Percentiles rank a stretch among this genome's conserved stretches.
These are phyloP conservation scores for Drosophila rellima DNA, from an alignment of 2,888 invertebrate genomes.

Conservation along the genomic window DNA sequence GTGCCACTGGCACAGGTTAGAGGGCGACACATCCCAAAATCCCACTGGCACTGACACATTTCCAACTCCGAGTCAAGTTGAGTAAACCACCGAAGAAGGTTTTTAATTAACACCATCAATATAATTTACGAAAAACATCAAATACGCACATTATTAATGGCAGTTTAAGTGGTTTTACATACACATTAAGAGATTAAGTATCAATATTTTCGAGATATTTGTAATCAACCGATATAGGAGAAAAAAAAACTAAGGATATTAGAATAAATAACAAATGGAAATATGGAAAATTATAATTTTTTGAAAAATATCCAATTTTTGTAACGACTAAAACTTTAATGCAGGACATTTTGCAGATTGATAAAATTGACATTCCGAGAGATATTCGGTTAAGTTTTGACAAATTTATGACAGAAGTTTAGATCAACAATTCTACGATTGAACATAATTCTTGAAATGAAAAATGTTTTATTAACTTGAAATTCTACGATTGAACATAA, in stretches of 20 bases:
- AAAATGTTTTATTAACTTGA: no score
- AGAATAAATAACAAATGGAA: neutral
- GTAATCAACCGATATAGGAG: neutral
- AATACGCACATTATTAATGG: constrained; percentile 62
- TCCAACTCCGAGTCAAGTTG: constrained; percentile 25
- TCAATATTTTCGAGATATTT: no score
- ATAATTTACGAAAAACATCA: constrained; percentile 73
- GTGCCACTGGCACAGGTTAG: constrained; percentile 59
- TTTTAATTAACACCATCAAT: constrained; percentile 80
- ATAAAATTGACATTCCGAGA: no score
- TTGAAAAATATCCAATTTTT: no score
- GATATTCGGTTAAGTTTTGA: no score
- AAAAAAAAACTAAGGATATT: neutral
- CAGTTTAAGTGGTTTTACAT: constrained; percentile 38
- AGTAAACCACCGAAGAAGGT: constrained; percentile 62
- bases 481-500: no score
- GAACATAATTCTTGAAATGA: no score
- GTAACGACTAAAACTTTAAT: no score
- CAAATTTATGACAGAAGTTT: no score
- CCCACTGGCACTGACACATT: constrained; percentile 16
- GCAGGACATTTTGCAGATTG: no score
- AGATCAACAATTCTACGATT: no score
- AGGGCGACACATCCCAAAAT: constrained; percentile 18
- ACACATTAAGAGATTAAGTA: neutral
- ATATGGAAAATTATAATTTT: no score